Conservation (phyloP, 2,797 vertebrate genomes). For the Lepus townsendii region DNA sequence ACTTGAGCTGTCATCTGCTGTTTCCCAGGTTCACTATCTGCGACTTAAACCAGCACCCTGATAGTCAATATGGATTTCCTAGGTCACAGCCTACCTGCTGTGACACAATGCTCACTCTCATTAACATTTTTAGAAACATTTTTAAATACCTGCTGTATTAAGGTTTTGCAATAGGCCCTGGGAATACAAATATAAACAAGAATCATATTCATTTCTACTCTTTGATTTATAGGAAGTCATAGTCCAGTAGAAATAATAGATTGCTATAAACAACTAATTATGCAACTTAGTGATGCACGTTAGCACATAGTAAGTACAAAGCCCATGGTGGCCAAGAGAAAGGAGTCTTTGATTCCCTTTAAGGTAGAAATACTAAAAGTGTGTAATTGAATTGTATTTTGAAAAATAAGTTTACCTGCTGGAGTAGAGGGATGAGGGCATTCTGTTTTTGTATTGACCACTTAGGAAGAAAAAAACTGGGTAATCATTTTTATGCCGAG, state of each 20-base stretch:
- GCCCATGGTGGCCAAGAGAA: not conserved
- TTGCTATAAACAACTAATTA: not conserved
- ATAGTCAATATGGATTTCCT: no score
- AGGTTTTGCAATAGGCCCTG: not conserved
- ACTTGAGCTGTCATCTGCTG: no score
- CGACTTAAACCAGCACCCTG: no score
- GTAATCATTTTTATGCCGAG: not conserved
- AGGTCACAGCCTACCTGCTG: no score
- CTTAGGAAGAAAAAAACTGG: not conserved
- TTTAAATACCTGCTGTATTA: not conserved
- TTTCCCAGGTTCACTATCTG: no score
- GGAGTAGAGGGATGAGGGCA: rapidly evolving
- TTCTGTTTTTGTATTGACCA: not conserved
- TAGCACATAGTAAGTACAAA: not conserved
- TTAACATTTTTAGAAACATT: not conserved
- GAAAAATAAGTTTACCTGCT: not conserved
- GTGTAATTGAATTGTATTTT: not conserved
- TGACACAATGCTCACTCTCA: no score
- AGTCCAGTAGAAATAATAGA: not conserved
- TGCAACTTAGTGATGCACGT: not conserved
- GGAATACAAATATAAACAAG: not conserved
- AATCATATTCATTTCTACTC: not conserved
- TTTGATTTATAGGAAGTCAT: not conserved
- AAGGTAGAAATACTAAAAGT: not conserved
- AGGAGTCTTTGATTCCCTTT: not conserved